Conservation (phyloP, 2,888 invertebrate species). For the Cataglyphis albicans region DNA sequence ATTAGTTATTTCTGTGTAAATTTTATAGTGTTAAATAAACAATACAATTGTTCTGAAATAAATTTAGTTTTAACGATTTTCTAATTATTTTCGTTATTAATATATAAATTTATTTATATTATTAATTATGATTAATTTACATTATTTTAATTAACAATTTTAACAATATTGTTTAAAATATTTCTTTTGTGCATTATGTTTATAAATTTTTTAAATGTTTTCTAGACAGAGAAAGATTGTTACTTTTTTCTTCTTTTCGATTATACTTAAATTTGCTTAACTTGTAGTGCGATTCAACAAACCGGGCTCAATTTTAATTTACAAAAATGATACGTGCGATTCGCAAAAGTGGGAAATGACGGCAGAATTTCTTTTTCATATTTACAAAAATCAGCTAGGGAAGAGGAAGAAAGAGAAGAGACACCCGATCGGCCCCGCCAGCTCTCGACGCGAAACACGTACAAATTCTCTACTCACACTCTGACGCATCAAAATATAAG, state of each 20-base stretch:
- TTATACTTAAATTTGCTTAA: not conserved
- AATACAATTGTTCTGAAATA: not conserved
- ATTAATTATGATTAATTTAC: not conserved
- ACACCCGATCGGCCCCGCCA: not conserved
- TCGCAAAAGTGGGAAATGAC: not conserved
- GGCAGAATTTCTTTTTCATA: constrained; percentile 57
- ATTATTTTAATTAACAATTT: no score
- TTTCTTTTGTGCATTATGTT: not conserved
- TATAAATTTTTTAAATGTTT: not conserved
- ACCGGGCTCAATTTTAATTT: not conserved
- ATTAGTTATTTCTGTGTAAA: not conserved
- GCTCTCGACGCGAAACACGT: constrained; percentile 39
- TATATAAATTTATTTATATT: not conserved
- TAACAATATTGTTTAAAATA: no score
- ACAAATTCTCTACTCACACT: constrained; percentile 33
- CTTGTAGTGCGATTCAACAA: not conserved
- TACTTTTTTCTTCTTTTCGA: not conserved
- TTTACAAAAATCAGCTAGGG: constrained; percentile 72
- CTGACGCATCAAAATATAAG: constrained; percentile 50
- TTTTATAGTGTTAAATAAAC: not conserved
- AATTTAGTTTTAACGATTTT: not conserved
- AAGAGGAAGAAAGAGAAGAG: constrained; percentile 54
- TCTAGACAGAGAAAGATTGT: not conserved
- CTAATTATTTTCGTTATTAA: not conserved
- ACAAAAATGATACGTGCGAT: not conserved